phyloP scores from a whole-genome alignment of 2,797 vertebrate genomes.

The Steatocranus sp. region DNA sequence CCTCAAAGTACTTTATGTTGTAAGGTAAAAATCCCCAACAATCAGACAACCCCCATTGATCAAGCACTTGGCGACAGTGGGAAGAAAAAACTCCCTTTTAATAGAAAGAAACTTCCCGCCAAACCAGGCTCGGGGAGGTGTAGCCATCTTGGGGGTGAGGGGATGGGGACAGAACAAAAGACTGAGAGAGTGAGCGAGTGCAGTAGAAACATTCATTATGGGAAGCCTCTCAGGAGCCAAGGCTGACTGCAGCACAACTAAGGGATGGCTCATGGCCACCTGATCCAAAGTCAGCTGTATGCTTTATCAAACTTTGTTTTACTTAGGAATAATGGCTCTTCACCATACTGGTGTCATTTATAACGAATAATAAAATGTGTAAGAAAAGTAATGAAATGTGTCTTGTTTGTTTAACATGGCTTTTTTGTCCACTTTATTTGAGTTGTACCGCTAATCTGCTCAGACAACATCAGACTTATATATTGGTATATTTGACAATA shows the following conservation, averaged over 20 bases:
- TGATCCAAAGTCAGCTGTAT: neutral
- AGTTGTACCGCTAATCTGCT: neutral
- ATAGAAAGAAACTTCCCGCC: neutral
- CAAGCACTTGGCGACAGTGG: neutral
- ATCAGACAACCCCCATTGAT: neutral
- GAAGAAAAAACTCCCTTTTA: neutral
- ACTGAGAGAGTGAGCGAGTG: neutral
- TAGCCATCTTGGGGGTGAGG: neutral
- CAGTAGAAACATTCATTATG: neutral
- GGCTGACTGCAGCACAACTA: neutral
- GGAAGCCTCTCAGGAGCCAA: neutral
- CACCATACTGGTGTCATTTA: neutral
- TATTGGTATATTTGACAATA: neutral
- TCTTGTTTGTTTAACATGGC: neutral
- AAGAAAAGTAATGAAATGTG: neutral
- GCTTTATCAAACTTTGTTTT: neutral
- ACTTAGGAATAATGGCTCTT: neutral
- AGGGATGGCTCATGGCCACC: neutral
- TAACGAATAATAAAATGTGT: neutral
- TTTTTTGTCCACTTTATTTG: neutral
- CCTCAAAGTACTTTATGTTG: neutral
- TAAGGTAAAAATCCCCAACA: neutral
- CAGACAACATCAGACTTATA: neutral
- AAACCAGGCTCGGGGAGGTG: neutral
- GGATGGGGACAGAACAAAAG: neutral